These are phyloP conservation scores for Geotrypetes seraphini DNA, from an alignment of 2,797 vertebrate genomes.

Conservation along the genomic window DNA sequence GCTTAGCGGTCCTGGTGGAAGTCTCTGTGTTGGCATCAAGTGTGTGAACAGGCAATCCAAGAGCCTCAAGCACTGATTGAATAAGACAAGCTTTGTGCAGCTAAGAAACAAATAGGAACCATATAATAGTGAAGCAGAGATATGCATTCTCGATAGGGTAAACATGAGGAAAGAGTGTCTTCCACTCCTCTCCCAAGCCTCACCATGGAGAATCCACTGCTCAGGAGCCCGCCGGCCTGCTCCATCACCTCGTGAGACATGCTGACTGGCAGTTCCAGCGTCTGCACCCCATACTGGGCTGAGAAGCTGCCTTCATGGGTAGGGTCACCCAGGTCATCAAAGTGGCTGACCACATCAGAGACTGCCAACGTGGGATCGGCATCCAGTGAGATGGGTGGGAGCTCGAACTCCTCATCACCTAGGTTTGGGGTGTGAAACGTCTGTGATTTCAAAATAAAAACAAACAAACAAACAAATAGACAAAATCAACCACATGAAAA, in stretches of 20 bases:
- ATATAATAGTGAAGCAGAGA: no score
- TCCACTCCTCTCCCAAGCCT: no score
- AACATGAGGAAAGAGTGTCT: no score
- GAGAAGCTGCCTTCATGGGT: constrained; percentile 43
- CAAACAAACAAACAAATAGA: no score
- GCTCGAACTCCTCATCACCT: constrained; percentile 92
- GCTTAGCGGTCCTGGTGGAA: no score
- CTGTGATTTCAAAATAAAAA: constrained; percentile 24
- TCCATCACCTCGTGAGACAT: constrained; percentile 50
- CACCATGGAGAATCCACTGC: constrained; percentile 45
- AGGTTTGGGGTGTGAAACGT: constrained; percentile 88
- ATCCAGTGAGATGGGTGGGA: constrained; percentile 81
- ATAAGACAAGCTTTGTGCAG: no score
- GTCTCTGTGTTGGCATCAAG: no score
- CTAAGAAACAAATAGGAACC: no score
- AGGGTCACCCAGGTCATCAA: constrained; percentile 70
- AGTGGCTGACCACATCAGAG: constrained; percentile 78
- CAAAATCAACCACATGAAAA: no score
- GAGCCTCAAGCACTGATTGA: no score
- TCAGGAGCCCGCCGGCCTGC: constrained; percentile 43
- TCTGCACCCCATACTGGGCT: constrained; percentile 49
- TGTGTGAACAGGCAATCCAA: no score
- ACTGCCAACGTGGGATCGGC: constrained; percentile 76
- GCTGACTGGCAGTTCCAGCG: constrained; percentile 50
- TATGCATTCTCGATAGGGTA: no score